Base-by-base conservation (phyloP, 2,797 vertebrate species). In the Anabacerthia variegaticeps region DNA sequence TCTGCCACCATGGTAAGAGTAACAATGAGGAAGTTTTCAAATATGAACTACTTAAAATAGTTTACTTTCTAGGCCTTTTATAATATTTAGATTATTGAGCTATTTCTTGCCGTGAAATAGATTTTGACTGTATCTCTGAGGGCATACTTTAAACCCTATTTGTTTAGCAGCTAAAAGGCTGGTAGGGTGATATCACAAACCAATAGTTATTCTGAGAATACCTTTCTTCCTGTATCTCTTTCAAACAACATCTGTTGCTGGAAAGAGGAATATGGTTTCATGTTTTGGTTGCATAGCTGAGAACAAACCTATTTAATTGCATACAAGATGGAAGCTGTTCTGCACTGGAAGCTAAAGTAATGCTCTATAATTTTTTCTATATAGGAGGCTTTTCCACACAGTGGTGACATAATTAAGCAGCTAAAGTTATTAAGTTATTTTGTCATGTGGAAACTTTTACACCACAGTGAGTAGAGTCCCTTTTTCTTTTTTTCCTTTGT, bases 191-290 rank as follows among this genome's bases (percentile, higher is more conserved):
- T 71, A 69, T 44, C 36, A 75, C 36, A 86, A 43, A 81, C n/a
- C 46, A 90, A 30, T n/a, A 80, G 68, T 51, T 61, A 71, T 77
- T 82, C 59, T n/a, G 23, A 82, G 52, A 77, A 68, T 72, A 44
- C 8, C 26, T 80, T 91, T 94, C 52, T 67, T 89, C 41, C 30
- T 63, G 30, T 46, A 77, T 46, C 23, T 82, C 51, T 82, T 93
- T 93, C 63, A 92, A 92, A 93, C 14, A 91, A 69, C 84, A 91
- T 74, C 95, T 95, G 72, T 74, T 92, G 44, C 63, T 96, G 51
- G 69, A 83, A 93, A 37, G n/a, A 81, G 55, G 79, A 93, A 66
- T 88, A 55, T 48, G 65, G 41, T 46, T 92, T 89, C 52, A 39
- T 83, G 86, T 65, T 94, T 95, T 92, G 76, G 73, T 93, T 96